Base-by-base conservation (phyloP, 2,113 vertebrate genomes). In the Chamaea fasciata region DNA sequence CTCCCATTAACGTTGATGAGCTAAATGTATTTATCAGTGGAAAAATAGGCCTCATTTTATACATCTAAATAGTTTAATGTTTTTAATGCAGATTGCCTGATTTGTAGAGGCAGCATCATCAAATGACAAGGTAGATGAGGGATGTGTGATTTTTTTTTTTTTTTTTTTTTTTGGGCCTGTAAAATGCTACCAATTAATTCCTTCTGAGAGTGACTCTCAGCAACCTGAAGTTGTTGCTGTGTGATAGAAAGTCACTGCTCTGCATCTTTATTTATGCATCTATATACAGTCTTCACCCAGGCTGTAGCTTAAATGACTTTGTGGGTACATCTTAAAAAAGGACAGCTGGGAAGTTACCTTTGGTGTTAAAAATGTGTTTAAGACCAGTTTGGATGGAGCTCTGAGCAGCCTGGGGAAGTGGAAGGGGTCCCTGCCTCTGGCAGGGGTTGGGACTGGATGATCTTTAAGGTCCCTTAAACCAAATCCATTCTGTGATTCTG, bases 1-100 rank as follows among this genome's bases (percentile, higher is more conserved):
- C 30, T 94, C 39, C 41, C 83, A 41, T 89, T 90, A 88, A 46
- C 71, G 64, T 52, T 93, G 83, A 85, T 85, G 63, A 92, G 79
- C 33, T 91, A 93, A 93, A 86, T 65, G 35, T 57, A 88, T 88
- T 94, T 95, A 85, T 83, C 67, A 70, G 55, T 68, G 85, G 56
- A 86, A 90, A 44, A 86, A 83, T 44, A 86, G 24, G 30, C 47
- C 82, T 44, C 70, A 13, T 37, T 95, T 96, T 92, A 44, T 85
- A 62, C 22, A 76, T 85, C 42, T 83, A 77, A 91, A 60, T 84
- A 84, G 33, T 46, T 91, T 76, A 83, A 90, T 76, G 15, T 81
- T 89, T 95, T 70, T 81, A 77, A 65, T 59, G 35, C 86, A 65
- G 23, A n/a, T 85, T 90, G 42, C 4, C 2, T 83, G 49, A 93